Conservation (phyloP, 35 echinoderm and acorn worm species). For the Anneissia japonica region DNA sequence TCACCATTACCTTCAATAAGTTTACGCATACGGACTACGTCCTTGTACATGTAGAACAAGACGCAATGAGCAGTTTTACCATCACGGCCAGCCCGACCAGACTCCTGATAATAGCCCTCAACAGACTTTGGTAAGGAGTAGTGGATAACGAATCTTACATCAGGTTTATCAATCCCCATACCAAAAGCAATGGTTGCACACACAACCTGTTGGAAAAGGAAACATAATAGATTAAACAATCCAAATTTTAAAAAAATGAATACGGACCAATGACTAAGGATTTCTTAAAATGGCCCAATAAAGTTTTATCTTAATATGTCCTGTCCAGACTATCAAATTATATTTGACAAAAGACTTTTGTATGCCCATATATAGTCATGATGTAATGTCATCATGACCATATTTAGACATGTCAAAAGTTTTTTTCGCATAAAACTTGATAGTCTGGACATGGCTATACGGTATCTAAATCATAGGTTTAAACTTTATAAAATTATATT, state of each 20-base stretch:
- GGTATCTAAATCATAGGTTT: no score
- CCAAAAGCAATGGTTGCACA: constrained; percentile 98
- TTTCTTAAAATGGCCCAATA: background rate
- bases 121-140: constrained; percentile 90
- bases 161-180: constrained; percentile 96
- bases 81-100: constrained; percentile 79
- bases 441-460: no score
- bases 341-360: no score
- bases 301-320: background rate
- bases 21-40: constrained; percentile 60
- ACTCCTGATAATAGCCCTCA: constrained; percentile 94
- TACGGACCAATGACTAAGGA: background rate
- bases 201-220: constrained; percentile 46
- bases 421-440: no score
- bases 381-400: no score
- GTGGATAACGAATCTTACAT: constrained; percentile 88
- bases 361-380: no score
- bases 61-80: constrained; percentile 72
- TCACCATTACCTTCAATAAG: constrained; percentile 59
- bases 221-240: background rate
- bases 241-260: background rate
- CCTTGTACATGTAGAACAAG: constrained; percentile 77
- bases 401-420: no score
- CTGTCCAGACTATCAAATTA: no score
- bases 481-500: no score